Percentiles rank a stretch among this genome's conserved stretches.
Conservation (phyloP, 2,797 vertebrate species). For the Hemitrygon akajei region DNA sequence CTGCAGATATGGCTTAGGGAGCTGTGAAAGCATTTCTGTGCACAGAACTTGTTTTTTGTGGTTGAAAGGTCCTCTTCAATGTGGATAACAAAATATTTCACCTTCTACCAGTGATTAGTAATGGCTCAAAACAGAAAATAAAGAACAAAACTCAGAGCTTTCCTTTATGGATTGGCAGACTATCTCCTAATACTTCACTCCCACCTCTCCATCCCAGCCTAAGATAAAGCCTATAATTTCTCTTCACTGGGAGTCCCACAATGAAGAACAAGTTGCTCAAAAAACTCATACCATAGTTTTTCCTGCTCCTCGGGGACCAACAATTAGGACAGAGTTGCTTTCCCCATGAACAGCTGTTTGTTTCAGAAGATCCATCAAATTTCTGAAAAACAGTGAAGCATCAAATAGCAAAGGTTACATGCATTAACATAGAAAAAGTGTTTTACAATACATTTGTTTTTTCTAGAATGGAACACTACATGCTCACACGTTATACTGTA, state of each 20-base stretch:
- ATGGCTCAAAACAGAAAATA: background rate
- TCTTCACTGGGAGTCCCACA: background rate
- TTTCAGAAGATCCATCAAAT: conserved; percentile 81
- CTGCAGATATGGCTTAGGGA: too few relatives aligned
- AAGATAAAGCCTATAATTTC: too few relatives aligned
- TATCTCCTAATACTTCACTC: background rate
- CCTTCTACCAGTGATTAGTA: background rate
- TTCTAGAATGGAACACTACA: too few relatives aligned
- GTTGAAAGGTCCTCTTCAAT: background rate
- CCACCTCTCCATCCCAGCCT: background rate
- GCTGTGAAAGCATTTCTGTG: too few relatives aligned
- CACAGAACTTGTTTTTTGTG: too few relatives aligned
- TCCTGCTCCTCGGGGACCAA: conserved; percentile 83
- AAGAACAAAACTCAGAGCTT: background rate
- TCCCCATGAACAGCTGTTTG: conserved; percentile 81
- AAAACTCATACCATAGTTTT: conserved; percentile 72
- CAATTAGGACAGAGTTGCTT: conserved; percentile 86
- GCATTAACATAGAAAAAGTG: background rate
- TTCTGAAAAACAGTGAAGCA: conserved; percentile 54
- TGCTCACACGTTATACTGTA: too few relatives aligned
- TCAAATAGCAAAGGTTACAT: background rate
- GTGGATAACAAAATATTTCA: background rate
- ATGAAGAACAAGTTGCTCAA: background rate
- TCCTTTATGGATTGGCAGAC: background rate
- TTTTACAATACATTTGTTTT: too few relatives aligned